Evolutionary conservation across 2,113 vertebrate genomes (phyloP).

Genomic region (Phoxinus phoxinus): DNA sequence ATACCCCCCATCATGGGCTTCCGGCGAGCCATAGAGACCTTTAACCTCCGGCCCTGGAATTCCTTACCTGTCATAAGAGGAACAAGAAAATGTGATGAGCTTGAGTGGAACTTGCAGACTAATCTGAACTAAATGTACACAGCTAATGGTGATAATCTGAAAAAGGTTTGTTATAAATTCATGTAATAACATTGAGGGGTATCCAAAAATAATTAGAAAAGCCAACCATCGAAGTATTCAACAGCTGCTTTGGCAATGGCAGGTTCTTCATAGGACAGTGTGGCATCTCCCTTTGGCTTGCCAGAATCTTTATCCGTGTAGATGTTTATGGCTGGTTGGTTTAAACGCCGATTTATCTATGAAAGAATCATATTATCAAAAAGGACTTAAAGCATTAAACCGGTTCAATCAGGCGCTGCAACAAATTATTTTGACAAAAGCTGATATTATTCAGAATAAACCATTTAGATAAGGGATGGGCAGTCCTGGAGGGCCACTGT

Average conservation of each 20-base stretch:
- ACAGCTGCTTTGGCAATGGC: slow-evolving; percentile 90
- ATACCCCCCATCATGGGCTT: slow-evolving; percentile 83
- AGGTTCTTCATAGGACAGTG: slow-evolving; percentile 91
- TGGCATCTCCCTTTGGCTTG: slow-evolving; percentile 96
- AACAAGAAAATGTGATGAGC: background rate
- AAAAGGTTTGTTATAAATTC: background rate
- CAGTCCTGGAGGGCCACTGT: too few species aligned
- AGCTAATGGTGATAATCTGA: background rate
- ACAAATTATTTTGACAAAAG: background rate
- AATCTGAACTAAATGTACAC: background rate
- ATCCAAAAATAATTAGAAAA: too few species aligned
- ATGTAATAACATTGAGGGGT: too few species aligned
- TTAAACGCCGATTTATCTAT: slow-evolving; percentile 94
- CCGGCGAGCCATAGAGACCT: slow-evolving; percentile 82
- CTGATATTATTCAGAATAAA: background rate
- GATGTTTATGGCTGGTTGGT: slow-evolving; percentile 93
- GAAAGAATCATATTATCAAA: background rate
- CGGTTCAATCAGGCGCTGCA: accelerated
- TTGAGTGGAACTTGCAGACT: background rate
- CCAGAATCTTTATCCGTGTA: slow-evolving; percentile 94
- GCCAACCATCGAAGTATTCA: slow-evolving; percentile 92
- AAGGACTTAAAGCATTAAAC: background rate
- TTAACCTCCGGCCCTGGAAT: slow-evolving; percentile 84
- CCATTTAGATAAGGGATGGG: too few species aligned
- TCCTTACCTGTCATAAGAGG: slow-evolving; percentile 79